phyloP scores from a whole-genome alignment of 2,888 invertebrate genomes.

The Lacanobia oleracea region DNA sequence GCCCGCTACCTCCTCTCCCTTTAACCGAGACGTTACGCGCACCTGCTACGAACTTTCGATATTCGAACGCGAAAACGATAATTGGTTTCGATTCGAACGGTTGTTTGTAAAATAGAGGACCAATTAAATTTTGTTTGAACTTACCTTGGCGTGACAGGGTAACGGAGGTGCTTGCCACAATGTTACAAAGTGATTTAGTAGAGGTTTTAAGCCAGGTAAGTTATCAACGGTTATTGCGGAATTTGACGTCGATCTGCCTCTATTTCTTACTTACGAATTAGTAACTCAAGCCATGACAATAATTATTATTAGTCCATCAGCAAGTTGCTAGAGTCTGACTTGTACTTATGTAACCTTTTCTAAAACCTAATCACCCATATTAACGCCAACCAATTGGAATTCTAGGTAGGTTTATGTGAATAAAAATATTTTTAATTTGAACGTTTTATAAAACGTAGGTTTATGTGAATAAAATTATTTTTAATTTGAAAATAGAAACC shows the following conservation, averaged over 20 bases:
- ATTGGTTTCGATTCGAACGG: constrained; percentile 86
- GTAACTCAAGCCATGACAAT: neutral
- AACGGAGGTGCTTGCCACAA: constrained; percentile 41
- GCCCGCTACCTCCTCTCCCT: constrained; percentile 68
- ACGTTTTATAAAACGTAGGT: too few species aligned
- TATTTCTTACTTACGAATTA: neutral
- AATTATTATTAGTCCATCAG: neutral
- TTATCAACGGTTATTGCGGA: too few species aligned
- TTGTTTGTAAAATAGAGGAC: constrained; percentile 85
- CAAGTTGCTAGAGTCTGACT: neutral
- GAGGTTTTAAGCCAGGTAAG: constrained; percentile 10
- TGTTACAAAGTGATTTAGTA: constrained; percentile 41
- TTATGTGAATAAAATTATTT: too few species aligned
- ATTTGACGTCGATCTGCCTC: neutral
- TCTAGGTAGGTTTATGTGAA: too few species aligned
- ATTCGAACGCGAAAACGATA: constrained; percentile 87
- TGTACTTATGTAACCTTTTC: too few species aligned
- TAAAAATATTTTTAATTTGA: too few species aligned
- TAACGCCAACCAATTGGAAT: neutral
- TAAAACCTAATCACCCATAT: neutral
- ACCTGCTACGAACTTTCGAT: constrained; percentile 88
- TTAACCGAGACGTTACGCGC: constrained; percentile 76
- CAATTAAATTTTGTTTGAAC: constrained; percentile 86
- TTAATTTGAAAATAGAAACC: too few species aligned
- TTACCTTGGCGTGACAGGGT: constrained; percentile 63